Conservation (phyloP, 1,140 invertebrate species). For the Trissolcus basalis region DNA sequence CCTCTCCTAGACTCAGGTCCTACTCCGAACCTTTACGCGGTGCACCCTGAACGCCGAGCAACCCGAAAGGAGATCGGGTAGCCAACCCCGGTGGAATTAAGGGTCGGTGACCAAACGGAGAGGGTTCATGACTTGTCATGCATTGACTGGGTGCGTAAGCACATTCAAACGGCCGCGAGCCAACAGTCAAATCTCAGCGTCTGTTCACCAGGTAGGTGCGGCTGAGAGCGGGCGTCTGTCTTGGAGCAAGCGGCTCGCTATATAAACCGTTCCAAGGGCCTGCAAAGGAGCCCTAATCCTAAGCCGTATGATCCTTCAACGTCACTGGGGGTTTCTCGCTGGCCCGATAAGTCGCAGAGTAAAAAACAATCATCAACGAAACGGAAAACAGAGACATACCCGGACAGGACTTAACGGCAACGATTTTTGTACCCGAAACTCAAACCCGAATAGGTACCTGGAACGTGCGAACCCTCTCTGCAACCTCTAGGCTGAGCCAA, state of each 20-base stretch:
- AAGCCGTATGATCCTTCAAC: conserved; percentile 5
- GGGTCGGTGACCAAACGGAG: background rate
- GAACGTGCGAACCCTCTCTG: conserved; percentile 1
- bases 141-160: background rate
- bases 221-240: conserved; percentile 5
- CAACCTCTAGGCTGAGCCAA: background rate
- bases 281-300: background rate
- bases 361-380: conserved; percentile 1
- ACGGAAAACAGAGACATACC: conserved; percentile 2
- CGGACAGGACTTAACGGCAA: conserved; percentile 2
- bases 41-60: conserved; percentile 2
- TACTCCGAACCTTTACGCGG: conserved; percentile 4
- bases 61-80: conserved; percentile 7
- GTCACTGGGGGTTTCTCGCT: conserved; percentile 4
- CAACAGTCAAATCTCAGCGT: conserved; percentile 2
- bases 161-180: too few relatives aligned
- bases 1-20: conserved; percentile 1
- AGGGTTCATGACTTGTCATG: conserved; percentile 1
- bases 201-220: conserved; percentile 7
- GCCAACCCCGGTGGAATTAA: background rate
- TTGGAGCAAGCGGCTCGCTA: conserved; percentile 10
- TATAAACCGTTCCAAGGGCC: background rate
- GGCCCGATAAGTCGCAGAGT: conserved; percentile 1
- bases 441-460: conserved; percentile 6
- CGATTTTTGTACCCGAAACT: background rate